A percentile compares a stretch with the other conserved stretches of the same genome.
These are phyloP conservation scores for Seriola rivoliana DNA, from an alignment of 2,113 vertebrate genomes.

Conservation along the genomic window DNA sequence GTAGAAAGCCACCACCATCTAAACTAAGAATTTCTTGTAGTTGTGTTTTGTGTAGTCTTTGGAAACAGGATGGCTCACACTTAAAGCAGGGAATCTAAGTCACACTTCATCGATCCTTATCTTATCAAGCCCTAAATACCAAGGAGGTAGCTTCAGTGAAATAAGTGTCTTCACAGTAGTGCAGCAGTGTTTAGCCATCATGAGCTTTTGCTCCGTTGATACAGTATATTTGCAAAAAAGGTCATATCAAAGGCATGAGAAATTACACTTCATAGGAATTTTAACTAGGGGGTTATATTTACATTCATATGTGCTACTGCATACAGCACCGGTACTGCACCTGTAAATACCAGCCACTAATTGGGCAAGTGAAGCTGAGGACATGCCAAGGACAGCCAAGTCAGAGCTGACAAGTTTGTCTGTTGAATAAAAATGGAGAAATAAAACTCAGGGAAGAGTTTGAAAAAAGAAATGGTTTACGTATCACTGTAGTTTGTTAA, in stretches of 20 bases:
- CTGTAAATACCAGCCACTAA: not conserved
- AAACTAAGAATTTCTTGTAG: no score
- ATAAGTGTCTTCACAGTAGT: not conserved
- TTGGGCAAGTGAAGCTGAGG: not conserved
- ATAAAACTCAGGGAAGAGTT: not conserved
- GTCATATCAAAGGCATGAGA: not conserved
- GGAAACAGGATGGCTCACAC: not conserved
- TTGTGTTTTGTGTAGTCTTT: not conserved
- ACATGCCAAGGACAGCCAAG: not conserved
- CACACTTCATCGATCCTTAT: not conserved
- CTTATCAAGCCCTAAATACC: no score
- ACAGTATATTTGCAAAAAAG: not conserved
- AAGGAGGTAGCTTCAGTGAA: no score
- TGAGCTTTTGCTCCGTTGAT: no score
- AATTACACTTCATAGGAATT: not conserved
- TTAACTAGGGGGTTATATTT: not conserved
- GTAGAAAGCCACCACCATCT: no score
- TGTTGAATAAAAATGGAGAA: not conserved
- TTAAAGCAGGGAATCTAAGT: not conserved
- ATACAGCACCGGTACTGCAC: not conserved
- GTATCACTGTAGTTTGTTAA: no score
- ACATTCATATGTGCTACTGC: not conserved
- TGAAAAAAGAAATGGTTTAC: not conserved
- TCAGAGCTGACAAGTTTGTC: not conserved
- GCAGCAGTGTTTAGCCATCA: not conserved